Evolutionary conservation across 1,140 invertebrate species (phyloP), one percentile per base, ranked within the genome.

Genomic region (Drosophila kepulauana): DNA sequence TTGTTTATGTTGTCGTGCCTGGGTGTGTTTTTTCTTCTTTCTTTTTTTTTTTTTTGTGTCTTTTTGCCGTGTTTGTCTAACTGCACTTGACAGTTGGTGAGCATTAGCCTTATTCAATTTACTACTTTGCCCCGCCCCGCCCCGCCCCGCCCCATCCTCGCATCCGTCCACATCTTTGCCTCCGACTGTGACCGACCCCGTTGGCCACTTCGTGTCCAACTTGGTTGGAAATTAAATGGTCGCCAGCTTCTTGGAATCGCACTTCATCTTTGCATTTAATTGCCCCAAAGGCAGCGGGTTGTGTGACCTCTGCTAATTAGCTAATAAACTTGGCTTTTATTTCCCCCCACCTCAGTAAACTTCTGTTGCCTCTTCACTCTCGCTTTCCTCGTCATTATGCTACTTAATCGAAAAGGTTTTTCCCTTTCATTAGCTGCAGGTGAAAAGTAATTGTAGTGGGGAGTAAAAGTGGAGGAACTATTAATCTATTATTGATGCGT

Each of bases 81-180:
- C 85, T 88, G 85, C 85, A 88, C 85, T 89, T 89, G 85, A 89
- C 85, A 88, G 81, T 88, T 85, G 81, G 49, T 70, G 74, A 67
- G 85, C 85, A 88, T 88, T 88, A 89, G 85, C 85, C 85, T 81
- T 79, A 89, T 88, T 82, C 78, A 89, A 89, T 85, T 82, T 78
- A 77, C 70, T 66, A 56, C 43, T 70, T 30, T 30, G 7, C 57
- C 57, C 33, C 68, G 15, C 30, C 43, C 30, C 35, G 15, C 30
- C 43, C 30, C 35, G 35, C 6, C 8, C 11, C 16, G n/a, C 6
- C 5, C 3, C 15, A 61, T 7, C 35, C 16, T n/a, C 3, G 13
- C 33, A 52, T 1, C 11, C 10, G 56, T 59, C 48, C 49, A 41
- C 59, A 25, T 25, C 20, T 25, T 25, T 25, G 49, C 57, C 49